Evolutionary conservation across 2,888 invertebrate genomes (phyloP).

Genomic region (Agrotis ipsilon): DNA sequence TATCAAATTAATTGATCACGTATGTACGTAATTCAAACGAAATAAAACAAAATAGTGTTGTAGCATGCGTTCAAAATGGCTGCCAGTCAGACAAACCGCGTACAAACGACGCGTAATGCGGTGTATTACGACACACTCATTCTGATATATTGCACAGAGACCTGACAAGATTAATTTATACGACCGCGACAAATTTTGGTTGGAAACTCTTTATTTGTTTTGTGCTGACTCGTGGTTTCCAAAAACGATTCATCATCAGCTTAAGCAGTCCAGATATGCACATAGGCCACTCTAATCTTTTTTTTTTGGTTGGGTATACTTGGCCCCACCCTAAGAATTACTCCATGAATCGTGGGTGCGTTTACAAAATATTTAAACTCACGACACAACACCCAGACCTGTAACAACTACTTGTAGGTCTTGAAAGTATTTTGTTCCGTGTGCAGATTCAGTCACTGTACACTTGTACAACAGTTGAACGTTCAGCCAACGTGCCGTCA

Average conservation of each 20-base stretch:
- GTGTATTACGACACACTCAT: conserved; percentile 69
- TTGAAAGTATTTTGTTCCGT: too few species aligned
- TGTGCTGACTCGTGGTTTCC: conserved; percentile 1
- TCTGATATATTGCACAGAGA: conserved; percentile 71
- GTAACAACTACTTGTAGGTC: too few species aligned
- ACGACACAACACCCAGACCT: too few species aligned
- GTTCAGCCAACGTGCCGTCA: too few species aligned
- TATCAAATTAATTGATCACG: conserved; percentile 17
- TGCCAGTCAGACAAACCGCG: conserved; percentile 61
- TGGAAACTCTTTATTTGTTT: conserved; percentile 53
- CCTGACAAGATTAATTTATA: conserved; percentile 72
- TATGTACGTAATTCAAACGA: conserved; percentile 7
- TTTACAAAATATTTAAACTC: too few species aligned
- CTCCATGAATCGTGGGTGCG: too few species aligned
- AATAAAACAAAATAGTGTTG: conserved; percentile 28
- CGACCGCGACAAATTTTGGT: conserved; percentile 48
- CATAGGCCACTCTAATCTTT: background rate
- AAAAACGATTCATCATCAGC: background rate
- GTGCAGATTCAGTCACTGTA: too few species aligned
- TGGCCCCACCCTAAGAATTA: too few species aligned
- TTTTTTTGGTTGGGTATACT: too few species aligned
- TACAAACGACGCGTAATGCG: conserved; percentile 70
- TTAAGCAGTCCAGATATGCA: background rate
- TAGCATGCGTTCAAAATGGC: conserved; percentile 45
- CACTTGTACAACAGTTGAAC: too few species aligned